Evolutionary conservation across 2,888 invertebrate species (phyloP).

Genomic region (Tuberolachnus salignus): DNA sequence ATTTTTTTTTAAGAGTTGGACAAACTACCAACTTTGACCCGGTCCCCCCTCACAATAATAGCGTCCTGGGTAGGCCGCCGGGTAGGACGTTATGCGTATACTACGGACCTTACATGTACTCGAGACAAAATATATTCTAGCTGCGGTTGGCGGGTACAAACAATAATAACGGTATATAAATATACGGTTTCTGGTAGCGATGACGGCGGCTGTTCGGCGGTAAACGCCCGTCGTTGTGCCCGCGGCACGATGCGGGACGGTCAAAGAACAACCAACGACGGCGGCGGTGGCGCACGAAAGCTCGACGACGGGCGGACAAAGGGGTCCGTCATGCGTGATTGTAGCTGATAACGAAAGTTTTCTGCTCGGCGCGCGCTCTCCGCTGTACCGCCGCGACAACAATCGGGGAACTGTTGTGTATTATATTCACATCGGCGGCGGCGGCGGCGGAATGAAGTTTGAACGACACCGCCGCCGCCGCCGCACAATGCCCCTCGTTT

Average conservation of each 20-base stretch:
- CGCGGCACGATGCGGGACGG: conserved; percentile 8
- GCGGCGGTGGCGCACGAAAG: background rate
- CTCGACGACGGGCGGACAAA: conserved; percentile 33
- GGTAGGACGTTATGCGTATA: no score
- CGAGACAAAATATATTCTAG: no score
- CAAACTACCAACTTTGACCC: no score
- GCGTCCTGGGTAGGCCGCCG: no score
- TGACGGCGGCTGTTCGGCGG: background rate
- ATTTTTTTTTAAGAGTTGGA: no score
- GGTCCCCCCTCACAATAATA: no score
- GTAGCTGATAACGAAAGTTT: conserved; percentile 50
- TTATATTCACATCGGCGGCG: no score
- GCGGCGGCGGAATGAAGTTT: conserved; percentile 6
- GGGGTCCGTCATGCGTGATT: conserved; percentile 51
- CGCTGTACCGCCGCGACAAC: background rate
- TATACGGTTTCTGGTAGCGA: no score
- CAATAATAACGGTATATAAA: no score
- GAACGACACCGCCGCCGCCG: conserved; percentile 25
- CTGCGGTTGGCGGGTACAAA: no score
- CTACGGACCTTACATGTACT: no score
- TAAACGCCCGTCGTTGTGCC: background rate
- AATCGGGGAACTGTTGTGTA: no score
- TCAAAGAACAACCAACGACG: conserved; percentile 20
- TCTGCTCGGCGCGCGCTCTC: background rate
- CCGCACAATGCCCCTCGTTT: conserved; percentile 44